Percentiles rank a stretch among this genome's conserved stretches.
Evolutionary conservation across 1,140 invertebrate genomes (phyloP).

Genomic region (Scaptomyza graminum): DNA sequence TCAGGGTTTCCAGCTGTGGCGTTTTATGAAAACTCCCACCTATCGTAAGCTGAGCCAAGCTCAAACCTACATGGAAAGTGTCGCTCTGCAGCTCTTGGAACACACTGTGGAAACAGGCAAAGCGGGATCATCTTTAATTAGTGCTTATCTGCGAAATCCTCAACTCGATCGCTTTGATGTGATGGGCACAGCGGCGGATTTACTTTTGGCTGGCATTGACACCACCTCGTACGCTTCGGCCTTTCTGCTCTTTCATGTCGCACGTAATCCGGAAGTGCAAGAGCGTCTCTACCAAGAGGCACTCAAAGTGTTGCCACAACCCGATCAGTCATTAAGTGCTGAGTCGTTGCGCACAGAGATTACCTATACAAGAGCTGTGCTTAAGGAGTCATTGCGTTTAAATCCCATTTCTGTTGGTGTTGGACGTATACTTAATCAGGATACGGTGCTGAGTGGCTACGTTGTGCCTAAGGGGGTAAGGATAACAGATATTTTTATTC

Average conservation of each 20-base stretch:
- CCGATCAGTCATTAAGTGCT: conserved; percentile 85
- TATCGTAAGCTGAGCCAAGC: conserved; percentile 89
- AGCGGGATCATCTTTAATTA: conserved; percentile 85
- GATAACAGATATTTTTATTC: conserved; percentile 7
- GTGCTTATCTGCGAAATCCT: conserved; percentile 87
- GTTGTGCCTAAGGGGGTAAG: conserved; percentile 93
- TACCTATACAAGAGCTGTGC: conserved; percentile 89
- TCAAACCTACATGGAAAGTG: conserved; percentile 90
- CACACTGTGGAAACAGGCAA: conserved; percentile 84
- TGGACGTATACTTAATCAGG: conserved; percentile 90
- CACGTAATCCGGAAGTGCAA: conserved; percentile 90
- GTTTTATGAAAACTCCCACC: conserved; percentile 88
- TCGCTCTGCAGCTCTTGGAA: conserved; percentile 88
- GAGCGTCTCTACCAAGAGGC: conserved; percentile 89
- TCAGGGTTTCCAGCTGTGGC: conserved; percentile 90
- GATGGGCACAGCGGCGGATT: conserved; percentile 91
- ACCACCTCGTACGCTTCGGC: conserved; percentile 92
- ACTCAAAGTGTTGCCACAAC: conserved; percentile 84
- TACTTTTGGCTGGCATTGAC: conserved; percentile 93
- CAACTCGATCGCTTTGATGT: conserved; percentile 91
- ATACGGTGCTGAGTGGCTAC: conserved; percentile 92
- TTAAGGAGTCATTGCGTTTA: conserved; percentile 94
- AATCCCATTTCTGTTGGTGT: conserved; percentile 93
- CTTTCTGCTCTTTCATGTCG: conserved; percentile 93
- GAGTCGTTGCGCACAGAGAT: conserved; percentile 87